Evolutionary conservation across 1,140 invertebrate species (phyloP), one percentile per base, ranked within the genome.

Genomic region (Cydia pomonella): DNA sequence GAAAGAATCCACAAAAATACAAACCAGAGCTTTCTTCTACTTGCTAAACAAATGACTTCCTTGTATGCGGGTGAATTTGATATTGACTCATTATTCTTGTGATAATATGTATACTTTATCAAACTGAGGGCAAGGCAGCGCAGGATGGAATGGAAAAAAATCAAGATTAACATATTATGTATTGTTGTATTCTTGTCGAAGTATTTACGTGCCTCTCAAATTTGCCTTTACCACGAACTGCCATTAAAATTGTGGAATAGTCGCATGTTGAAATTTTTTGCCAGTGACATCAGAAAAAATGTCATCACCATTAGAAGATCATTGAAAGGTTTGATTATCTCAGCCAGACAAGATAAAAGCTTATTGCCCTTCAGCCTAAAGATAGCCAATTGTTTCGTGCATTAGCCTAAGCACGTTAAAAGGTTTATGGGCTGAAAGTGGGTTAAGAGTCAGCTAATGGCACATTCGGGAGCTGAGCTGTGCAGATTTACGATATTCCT

Each of bases 381-480:
- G 53, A 59, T 21, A 23, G 12, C 9, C 18, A 10, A n/a, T 33
- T 64, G 21, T 69, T 69, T 69, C 16, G 27, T 69, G 27, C 64
- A 69, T 69, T 69, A 69, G 64, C 6, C 5, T 13, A 18, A 41
- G 64, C 29, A 69, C 7, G 64, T 69, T 69, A 69, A 69, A 69
- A 33, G 64, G 18, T 33, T 41, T 69, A 69, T 18, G 64, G 16
- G 29, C 29, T 2, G 7, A 69, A 69, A 69, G n/a, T 69, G 64
- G 64, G 64, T 69, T 69, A 69, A 69, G 16, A 38, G 64, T 69
- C 18, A 10, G 64, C 64, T 69, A 69, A 69, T 38, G 29, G 64
- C 18, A 38, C 27, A 16, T 18, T 33, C 27, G 29, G 29, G 27
- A 18, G 27, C 27, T 21, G 63, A 27, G 16, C 13, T 3, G 63